Conservation (phyloP, 2,797 vertebrate genomes). For the Pogoniulus pusillus region DNA sequence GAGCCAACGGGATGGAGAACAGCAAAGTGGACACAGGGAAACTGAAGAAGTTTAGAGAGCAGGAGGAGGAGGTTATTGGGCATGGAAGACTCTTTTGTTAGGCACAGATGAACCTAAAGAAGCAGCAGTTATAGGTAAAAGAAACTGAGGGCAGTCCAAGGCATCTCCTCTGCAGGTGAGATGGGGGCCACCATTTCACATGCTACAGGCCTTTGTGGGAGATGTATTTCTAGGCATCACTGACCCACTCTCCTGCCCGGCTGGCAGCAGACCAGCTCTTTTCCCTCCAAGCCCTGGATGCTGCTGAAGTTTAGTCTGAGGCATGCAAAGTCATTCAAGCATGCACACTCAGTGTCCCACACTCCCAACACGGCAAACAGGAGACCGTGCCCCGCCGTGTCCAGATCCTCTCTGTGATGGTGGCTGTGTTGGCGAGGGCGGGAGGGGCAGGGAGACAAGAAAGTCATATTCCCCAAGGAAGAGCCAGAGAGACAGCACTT, state of each 20-base stretch:
- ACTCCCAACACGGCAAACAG: conserved; percentile 18
- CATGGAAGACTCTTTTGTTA: background rate
- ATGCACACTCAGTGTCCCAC: conserved; percentile 48
- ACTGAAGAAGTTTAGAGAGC: background rate
- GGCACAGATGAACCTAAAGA: background rate
- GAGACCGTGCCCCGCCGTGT: background rate
- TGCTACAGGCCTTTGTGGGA: background rate
- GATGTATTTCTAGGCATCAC: background rate
- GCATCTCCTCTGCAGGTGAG: background rate
- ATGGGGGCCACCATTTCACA: background rate
- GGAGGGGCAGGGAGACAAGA: background rate
- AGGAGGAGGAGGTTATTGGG: background rate
- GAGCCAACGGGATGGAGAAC: background rate
- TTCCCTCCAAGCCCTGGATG: background rate
- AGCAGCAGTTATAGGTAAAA: background rate
- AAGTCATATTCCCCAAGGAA: background rate
- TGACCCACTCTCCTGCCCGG: background rate
- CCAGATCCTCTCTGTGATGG: background rate
- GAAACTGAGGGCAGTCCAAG: background rate
- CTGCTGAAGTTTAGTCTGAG: conserved; percentile 37
- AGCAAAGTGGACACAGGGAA: rapidly evolving
- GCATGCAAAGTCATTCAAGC: conserved; percentile 46
- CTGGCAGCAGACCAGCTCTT: background rate
- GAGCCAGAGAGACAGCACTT: background rate
- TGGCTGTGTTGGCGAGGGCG: conserved; percentile 29